phyloP scores from a whole-genome alignment of 2,888 invertebrate species.

The Orgyia antiqua region DNA sequence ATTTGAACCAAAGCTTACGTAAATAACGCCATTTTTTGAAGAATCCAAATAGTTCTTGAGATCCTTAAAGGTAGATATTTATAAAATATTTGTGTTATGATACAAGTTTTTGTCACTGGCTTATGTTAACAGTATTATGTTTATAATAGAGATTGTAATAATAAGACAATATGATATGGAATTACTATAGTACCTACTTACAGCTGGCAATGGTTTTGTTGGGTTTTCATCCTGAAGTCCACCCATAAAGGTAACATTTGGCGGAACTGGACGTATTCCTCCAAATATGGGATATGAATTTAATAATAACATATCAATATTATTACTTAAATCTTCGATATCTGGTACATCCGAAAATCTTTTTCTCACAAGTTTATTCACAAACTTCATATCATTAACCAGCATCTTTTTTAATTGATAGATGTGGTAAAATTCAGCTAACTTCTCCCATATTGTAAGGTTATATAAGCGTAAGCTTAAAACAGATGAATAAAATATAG shows the following conservation, averaged over 20 bases:
- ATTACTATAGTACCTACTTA: too few species aligned
- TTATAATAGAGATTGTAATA: too few species aligned
- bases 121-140: too few species aligned
- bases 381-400: constrained; percentile 1
- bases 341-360: constrained; percentile 17
- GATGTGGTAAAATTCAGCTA: constrained; percentile 1
- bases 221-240: constrained; percentile 49
- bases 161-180: too few species aligned
- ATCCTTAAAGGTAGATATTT: constrained; percentile 36
- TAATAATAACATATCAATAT: constrained; percentile 47
- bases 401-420: not conserved
- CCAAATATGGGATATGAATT: constrained; percentile 51
- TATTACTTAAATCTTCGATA: constrained; percentile 22
- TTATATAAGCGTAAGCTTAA: constrained; percentile 1
- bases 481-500: not conserved
- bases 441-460: constrained; percentile 4
- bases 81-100: too few species aligned
- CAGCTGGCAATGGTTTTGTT: constrained; percentile 17
- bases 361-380: constrained; percentile 3
- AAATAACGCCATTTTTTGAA: constrained; percentile 42
- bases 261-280: constrained; percentile 45
- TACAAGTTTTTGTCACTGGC: too few species aligned
- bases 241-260: constrained; percentile 47
- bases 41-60: constrained; percentile 38
- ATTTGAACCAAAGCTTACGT: constrained; percentile 51